Evolutionary conservation across 2,113 vertebrate genomes (phyloP), one percentile per base, ranked within the genome.

Genomic region (Takifugu flavidus): DNA sequence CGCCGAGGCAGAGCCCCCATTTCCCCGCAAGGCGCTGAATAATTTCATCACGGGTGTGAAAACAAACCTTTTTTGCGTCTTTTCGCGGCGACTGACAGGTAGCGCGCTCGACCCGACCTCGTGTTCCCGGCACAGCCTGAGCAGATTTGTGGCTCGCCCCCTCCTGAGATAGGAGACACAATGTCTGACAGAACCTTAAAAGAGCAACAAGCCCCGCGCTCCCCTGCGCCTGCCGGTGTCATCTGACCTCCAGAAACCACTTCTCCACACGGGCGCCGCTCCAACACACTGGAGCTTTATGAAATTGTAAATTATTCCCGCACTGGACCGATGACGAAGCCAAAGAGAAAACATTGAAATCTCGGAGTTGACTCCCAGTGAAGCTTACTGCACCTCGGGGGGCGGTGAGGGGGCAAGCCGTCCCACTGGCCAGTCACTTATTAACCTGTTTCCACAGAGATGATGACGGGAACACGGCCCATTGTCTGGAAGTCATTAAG

Each of bases 401-500:
- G 76, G 49, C 79, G 76, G 58, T 15, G 62, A 74, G 81, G 81
- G 52, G 81, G 52, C 62, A 65, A 62, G 57, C 65, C 39, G 74
- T 86, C 72, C 71, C 51, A 82, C 56, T 51, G 62, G 70, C 67
- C 72, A 42, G 72, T 73, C 67, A 85, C 56, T 88, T 89, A 90
- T 90, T 89, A 90, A 90, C 89, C 83, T 86, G 88, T 89, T 90
- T 87, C 87, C 87, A 89, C 59, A 77, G 88, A 72, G 72, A 89
- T 86, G 81, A 82, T 81, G 86, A 87, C 75, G 63, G 80, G 81
- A 90, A 89, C 85, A 85, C 65, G 53, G 76, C 39, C 82, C 75
- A 84, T 88, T 90, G 87, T 89, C 89, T 91, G 89, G 90, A 90
- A 89, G 82, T 90, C 83, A 91, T 90, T 90, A 91, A 81, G 83